Percentiles rank a stretch among this genome's conserved stretches.
phyloP scores from a whole-genome alignment of 2,113 vertebrate genomes.

The Phaethon lepturus region DNA sequence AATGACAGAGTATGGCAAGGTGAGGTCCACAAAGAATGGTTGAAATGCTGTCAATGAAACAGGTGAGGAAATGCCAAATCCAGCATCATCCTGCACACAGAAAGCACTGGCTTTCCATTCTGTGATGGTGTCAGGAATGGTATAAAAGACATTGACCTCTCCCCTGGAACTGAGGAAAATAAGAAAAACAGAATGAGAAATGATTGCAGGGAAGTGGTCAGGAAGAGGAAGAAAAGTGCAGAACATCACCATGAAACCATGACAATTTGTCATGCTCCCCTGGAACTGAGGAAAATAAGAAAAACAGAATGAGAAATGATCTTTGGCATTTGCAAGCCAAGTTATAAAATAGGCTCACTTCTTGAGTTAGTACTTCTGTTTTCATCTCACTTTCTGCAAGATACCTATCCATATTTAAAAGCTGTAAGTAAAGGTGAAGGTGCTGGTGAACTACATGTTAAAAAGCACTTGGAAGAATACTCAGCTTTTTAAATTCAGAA shows the following conservation, averaged over 20 bases:
- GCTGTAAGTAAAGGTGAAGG: not conserved
- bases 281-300: slow-evolving; percentile 49
- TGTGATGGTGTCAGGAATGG: slow-evolving; percentile 88
- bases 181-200: not conserved
- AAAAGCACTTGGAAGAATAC: not conserved
- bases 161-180: slow-evolving; percentile 62
- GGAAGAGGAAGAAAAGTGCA: no score
- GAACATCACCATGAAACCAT: no score
- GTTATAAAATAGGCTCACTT: not conserved
- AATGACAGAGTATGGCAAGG: slow-evolving; percentile 83
- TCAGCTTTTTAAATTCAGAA: not conserved
- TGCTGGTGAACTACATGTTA: not conserved
- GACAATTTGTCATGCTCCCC: not conserved
- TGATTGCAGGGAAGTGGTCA: no score
- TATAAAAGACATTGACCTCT: slow-evolving; percentile 40
- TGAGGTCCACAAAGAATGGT: slow-evolving; percentile 85
- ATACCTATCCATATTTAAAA: not conserved
- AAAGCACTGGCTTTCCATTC: slow-evolving; percentile 87
- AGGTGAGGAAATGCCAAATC: slow-evolving; percentile 84
- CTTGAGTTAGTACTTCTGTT: not conserved
- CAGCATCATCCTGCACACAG: slow-evolving; percentile 82
- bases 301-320: not conserved
- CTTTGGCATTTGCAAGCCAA: not conserved
- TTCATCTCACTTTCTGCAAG: not conserved
- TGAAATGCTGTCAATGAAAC: slow-evolving; percentile 77